Percentiles rank a stretch among this genome's conserved stretches.
Evolutionary conservation across 23 tunicate genomes (phyloP).

Genomic region (Styela clava): DNA sequence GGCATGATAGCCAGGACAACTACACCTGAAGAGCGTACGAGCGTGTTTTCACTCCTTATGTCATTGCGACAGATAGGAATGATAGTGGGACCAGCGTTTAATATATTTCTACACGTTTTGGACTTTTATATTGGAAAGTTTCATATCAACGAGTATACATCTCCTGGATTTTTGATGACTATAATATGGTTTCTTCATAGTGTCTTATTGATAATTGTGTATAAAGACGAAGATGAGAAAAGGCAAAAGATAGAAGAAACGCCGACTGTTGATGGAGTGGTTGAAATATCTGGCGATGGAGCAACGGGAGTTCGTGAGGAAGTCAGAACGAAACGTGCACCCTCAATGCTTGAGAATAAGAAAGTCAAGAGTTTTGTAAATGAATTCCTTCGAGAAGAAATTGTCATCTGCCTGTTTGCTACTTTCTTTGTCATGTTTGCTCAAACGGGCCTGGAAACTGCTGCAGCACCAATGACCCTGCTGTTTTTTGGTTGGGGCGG

Average conservation of each 20-base stretch:
- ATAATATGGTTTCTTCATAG: conserved; percentile 57
- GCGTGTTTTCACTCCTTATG: conserved; percentile 17
- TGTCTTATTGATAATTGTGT: conserved; percentile 28
- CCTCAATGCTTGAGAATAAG: background rate
- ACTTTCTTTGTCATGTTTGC: conserved; percentile 64
- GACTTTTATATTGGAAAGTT: conserved; percentile 60
- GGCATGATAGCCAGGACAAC: conserved; percentile 23
- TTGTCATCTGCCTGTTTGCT: conserved; percentile 66
- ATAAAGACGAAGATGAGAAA: conserved; percentile 30
- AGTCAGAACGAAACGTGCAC: background rate
- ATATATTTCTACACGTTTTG: conserved; percentile 38
- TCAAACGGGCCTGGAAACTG: conserved; percentile 77
- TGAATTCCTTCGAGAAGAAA: conserved; percentile 74
- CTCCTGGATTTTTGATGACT: conserved; percentile 56
- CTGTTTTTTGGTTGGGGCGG: conserved; percentile 62
- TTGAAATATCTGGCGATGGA: background rate
- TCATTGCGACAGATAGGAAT: conserved; percentile 12
- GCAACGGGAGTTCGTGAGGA: background rate
- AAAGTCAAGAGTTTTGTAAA: background rate
- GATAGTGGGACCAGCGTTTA: conserved; percentile 43
- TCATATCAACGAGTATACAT: background rate
- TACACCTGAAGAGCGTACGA: conserved; percentile 21
- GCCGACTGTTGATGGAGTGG: background rate
- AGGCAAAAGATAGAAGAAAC: background rate
- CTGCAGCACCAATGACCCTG: conserved; percentile 61